Conservation (phyloP, 1,140 invertebrate species). For the Brachionus asplanchnoidis region DNA sequence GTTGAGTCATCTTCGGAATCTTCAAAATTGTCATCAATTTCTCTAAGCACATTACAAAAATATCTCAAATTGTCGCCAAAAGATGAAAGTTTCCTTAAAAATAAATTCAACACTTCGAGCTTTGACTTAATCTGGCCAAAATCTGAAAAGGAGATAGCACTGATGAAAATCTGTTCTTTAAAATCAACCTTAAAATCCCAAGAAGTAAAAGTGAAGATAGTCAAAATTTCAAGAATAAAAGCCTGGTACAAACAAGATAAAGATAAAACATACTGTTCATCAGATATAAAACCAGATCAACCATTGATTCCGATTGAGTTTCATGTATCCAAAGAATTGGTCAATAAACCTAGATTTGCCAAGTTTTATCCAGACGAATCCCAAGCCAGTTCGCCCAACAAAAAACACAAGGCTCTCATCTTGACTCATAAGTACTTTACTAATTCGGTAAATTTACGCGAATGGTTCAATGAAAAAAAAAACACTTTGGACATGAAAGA, state of each 20-base stretch:
- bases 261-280: not conserved
- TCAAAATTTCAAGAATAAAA: not conserved
- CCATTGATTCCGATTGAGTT: not conserved
- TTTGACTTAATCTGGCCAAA: not conserved
- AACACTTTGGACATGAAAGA: not conserved
- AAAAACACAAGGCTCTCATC: not conserved
- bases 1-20: not conserved
- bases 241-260: not conserved
- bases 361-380: constrained; percentile 5
- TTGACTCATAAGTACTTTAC: not conserved
- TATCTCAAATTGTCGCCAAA: not conserved
- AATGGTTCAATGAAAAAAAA: constrained; percentile 23
- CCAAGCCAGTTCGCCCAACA: not conserved
- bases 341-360: not conserved
- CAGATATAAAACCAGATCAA: not conserved
- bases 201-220: not conserved
- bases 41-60: not conserved
- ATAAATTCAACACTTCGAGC: not conserved
- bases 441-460: not conserved
- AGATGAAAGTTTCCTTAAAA: not conserved
- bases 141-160: not conserved
- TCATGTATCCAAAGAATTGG: not conserved
- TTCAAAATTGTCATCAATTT: not conserved
- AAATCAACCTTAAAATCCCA: not conserved
- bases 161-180: not conserved